These are phyloP conservation scores for Zootoca vivipara DNA, from an alignment of 2,113 vertebrate species.

Conservation along the genomic window DNA sequence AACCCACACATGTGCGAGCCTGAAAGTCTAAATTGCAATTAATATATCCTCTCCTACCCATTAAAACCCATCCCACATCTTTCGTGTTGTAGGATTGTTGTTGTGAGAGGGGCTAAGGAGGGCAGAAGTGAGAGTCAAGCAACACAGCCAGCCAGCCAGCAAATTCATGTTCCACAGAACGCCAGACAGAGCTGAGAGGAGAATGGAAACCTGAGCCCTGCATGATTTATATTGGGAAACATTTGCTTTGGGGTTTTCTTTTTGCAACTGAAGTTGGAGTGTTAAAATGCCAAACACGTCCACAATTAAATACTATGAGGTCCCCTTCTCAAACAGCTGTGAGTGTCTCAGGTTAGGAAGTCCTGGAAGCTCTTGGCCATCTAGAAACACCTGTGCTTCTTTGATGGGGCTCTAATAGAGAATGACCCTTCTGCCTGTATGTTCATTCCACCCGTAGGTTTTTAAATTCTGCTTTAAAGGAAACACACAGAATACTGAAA, in stretches of 20 bases:
- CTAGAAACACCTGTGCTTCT: neutral
- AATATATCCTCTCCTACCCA: too few relatives aligned
- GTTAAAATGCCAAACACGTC: neutral
- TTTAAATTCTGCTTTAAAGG: neutral
- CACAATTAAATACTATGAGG: neutral
- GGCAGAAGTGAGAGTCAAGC: neutral
- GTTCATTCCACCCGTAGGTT: accelerated
- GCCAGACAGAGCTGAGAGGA: neutral
- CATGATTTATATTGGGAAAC: too few relatives aligned
- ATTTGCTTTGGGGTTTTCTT: neutral
- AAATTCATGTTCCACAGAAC: too few relatives aligned
- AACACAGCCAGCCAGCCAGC: neutral
- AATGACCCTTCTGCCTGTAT: too few relatives aligned
- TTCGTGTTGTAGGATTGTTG: too few relatives aligned
- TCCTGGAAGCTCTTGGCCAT: neutral
- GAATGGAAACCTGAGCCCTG: too few relatives aligned
- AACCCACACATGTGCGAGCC: too few relatives aligned
- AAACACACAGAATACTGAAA: neutral
- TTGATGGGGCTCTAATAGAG: neutral
- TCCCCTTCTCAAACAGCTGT: too few relatives aligned
- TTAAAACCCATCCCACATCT: too few relatives aligned
- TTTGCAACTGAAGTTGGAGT: neutral
- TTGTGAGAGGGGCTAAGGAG: too few relatives aligned
- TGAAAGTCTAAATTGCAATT: too few relatives aligned
- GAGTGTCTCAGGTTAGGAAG: too few relatives aligned